Percentiles rank a stretch among this genome's conserved stretches.
Conservation (phyloP, 1,140 invertebrate species). For the Melipona quadrifasciata region DNA sequence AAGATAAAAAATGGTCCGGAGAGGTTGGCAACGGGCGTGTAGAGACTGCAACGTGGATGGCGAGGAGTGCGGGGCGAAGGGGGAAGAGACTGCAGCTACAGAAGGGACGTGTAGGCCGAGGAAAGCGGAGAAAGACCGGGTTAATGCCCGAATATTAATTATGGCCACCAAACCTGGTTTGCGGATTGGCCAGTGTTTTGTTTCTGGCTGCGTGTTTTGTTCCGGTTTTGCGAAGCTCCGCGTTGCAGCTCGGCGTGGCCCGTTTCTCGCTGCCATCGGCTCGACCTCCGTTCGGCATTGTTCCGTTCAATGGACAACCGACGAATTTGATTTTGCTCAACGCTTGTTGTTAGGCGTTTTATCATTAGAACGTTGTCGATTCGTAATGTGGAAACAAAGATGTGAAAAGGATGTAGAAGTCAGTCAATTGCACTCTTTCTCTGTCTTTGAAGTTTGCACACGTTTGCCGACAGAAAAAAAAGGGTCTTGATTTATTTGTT, state of each 20-base stretch:
- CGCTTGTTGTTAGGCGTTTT: background rate
- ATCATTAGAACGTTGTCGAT: background rate
- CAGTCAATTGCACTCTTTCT: too few species aligned
- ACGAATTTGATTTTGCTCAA: constrained; percentile 12
- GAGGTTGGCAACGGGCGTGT: background rate
- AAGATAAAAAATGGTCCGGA: constrained; percentile 44
- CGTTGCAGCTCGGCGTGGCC: background rate
- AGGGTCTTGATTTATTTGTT: too few species aligned
- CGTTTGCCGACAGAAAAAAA: too few species aligned
- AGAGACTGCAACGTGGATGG: background rate
- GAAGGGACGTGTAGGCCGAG: constrained; percentile 19
- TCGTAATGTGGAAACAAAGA: background rate
- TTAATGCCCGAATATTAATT: constrained; percentile 76
- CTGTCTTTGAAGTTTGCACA: too few species aligned
- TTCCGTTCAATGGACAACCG: constrained; percentile 5
- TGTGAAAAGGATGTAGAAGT: background rate
- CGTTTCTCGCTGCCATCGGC: constrained; percentile 4
- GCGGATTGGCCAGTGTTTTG: constrained; percentile 66
- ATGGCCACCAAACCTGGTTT: constrained; percentile 63
- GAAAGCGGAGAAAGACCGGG: constrained; percentile 39
- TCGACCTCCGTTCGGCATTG: constrained; percentile 22
- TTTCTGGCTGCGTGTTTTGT: constrained; percentile 66
- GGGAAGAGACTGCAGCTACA: background rate
- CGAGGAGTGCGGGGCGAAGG: too few species aligned
- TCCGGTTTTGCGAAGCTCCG: constrained; percentile 17